phyloP scores from a whole-genome alignment of 1,140 invertebrate species.

The Temnothorax longispinosus region DNA sequence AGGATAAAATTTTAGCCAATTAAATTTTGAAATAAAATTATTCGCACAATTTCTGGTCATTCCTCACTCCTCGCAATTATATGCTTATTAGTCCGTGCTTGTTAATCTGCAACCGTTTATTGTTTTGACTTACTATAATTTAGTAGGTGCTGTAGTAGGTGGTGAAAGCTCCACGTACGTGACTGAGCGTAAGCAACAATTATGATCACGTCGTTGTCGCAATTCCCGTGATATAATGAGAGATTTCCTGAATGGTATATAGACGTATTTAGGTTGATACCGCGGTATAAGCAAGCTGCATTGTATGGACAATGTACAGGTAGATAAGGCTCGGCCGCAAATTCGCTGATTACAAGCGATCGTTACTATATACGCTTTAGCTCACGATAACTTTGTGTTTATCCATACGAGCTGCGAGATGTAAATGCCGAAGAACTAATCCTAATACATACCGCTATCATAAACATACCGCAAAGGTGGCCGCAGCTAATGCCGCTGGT shows the following conservation, averaged over 20 bases:
- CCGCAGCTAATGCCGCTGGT: conserved; percentile 33
- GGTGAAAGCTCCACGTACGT: background rate
- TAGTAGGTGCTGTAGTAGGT: background rate
- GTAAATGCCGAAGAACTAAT: conserved; percentile 53
- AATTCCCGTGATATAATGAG: conserved; percentile 27
- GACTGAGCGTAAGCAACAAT: conserved; percentile 48
- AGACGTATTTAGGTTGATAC: conserved; percentile 32
- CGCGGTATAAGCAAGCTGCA: background rate
- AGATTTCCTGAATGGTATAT: conserved; percentile 30
- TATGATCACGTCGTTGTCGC: conserved; percentile 34
- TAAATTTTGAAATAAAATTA: background rate
- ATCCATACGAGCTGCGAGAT: conserved; percentile 13
- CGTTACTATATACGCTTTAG: conserved; percentile 45
- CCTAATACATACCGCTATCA: background rate
- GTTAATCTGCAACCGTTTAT: background rate
- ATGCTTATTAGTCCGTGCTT: background rate
- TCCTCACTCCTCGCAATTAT: background rate
- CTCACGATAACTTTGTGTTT: conserved; percentile 47
- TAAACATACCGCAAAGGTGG: conserved; percentile 45
- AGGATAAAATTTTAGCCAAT: background rate
- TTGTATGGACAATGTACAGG: conserved; percentile 13
- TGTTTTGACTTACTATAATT: background rate
- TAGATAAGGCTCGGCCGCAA: conserved; percentile 61
- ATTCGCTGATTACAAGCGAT: conserved; percentile 64
- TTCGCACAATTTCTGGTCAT: background rate